Conservation (phyloP, 2,888 invertebrate genomes). For the Onthophagus sagittarius region DNA sequence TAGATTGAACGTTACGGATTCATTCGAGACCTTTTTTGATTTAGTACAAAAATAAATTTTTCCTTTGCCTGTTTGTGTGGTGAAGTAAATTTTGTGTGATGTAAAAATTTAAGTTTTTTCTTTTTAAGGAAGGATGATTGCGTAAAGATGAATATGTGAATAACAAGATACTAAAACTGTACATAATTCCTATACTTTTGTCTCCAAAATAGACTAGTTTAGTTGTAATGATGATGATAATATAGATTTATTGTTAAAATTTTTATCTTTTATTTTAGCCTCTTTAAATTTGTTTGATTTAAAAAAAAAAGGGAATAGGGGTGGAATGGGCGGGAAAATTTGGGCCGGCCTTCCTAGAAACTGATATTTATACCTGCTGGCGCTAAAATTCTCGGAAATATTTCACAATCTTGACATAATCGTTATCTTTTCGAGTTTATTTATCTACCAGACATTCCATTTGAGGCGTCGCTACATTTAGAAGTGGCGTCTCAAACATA, state of each 20-base stretch:
- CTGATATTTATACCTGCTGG: neutral
- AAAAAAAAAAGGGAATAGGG: neutral
- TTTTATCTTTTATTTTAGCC: neutral
- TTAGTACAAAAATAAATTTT: neutral
- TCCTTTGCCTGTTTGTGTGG: neutral
- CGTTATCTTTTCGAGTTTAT: neutral
- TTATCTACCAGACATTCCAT: no score
- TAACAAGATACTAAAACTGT: neutral
- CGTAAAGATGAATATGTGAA: neutral
- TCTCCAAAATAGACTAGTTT: neutral
- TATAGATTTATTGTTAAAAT: neutral
- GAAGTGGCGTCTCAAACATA: no score
- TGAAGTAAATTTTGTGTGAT: neutral
- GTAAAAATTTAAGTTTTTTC: neutral
- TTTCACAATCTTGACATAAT: neutral
- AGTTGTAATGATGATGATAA: neutral
- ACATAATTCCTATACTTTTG: neutral
- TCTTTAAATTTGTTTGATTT: neutral
- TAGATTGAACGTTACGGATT: neutral
- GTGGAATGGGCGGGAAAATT: neutral
- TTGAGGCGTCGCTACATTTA: no score
- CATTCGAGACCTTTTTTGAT: neutral
- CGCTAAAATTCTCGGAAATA: constrained; percentile 7
- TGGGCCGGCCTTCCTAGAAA: no score
- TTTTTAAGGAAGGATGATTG: neutral